Conservation (phyloP, 2,797 vertebrate genomes). For the Poecile montanus region DNA sequence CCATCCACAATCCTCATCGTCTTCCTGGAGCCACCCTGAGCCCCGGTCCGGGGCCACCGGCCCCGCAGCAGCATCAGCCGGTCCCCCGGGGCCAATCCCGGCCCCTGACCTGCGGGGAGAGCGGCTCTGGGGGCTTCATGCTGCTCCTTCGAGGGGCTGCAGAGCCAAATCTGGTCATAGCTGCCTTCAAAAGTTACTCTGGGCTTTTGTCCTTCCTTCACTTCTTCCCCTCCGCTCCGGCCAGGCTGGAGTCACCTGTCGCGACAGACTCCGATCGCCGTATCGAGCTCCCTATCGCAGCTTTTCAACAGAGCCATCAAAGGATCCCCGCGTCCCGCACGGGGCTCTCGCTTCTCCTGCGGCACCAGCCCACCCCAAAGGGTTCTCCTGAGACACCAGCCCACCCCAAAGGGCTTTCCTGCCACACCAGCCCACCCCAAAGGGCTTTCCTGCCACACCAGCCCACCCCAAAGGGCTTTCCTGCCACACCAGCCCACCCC, state of each 20-base stretch:
- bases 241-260: neutral
- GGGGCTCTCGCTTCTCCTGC: neutral
- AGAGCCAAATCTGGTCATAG: neutral
- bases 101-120: neutral
- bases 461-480: neutral
- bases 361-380: neutral
- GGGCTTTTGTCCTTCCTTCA: neutral
- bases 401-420: neutral
- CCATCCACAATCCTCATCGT: neutral
- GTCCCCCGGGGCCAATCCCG: fast-evolving
- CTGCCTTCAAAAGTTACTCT: neutral
- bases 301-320: neutral
- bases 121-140: fast-evolving
- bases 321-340: fast-evolving
- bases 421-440: neutral
- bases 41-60: fast-evolving
- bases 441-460: neutral
- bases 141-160: neutral
- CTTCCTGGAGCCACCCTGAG: fast-evolving
- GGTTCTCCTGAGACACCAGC: fast-evolving
- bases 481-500: neutral
- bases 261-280: fast-evolving
- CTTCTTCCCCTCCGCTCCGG: neutral
- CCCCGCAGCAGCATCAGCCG: neutral
- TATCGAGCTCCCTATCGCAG: fast-evolving